A percentile compares a stretch with the other conserved stretches of the same genome.
Conservation (phyloP, 2,113 vertebrate genomes). For the Periophthalmus modestus region DNA sequence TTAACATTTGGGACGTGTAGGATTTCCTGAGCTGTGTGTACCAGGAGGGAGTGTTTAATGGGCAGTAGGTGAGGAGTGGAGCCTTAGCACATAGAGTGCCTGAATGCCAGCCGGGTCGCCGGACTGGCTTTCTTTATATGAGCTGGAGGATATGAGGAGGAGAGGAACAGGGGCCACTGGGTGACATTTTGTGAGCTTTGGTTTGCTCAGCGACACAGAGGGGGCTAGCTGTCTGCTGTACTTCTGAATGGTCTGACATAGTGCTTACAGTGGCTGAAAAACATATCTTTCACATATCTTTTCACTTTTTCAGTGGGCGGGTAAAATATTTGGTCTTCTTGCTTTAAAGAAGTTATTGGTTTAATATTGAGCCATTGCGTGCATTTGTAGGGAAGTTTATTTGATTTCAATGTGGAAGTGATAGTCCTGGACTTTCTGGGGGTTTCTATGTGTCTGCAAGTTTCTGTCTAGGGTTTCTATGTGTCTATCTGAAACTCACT, state of each 20-base stretch:
- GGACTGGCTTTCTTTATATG: neutral
- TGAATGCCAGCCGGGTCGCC: constrained; percentile 13
- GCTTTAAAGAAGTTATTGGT: no score
- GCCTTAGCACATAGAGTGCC: neutral
- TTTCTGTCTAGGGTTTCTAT: neutral
- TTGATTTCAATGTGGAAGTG: no score
- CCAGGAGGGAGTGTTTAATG: constrained; percentile 27
- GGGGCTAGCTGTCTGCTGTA: constrained; percentile 31
- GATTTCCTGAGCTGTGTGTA: constrained; percentile 35
- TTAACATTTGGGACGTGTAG: constrained; percentile 57
- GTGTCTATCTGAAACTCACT: neutral
- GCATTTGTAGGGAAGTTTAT: no score
- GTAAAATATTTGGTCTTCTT: no score
- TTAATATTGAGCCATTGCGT: no score
- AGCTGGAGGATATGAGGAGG: constrained; percentile 23
- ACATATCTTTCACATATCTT: neutral
- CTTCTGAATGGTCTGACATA: neutral
- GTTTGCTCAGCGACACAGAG: constrained; percentile 13
- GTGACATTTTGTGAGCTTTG: constrained; percentile 40
- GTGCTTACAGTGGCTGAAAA: neutral
- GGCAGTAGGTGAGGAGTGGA: neutral
- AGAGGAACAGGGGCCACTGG: constrained; percentile 1
- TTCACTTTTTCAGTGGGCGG: no score
- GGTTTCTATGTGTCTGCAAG: neutral
- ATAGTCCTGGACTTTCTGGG: neutral